Evolutionary conservation across 2,888 invertebrate genomes (phyloP), one percentile per base, ranked within the genome.

Genomic region (Tortrix viridana): DNA sequence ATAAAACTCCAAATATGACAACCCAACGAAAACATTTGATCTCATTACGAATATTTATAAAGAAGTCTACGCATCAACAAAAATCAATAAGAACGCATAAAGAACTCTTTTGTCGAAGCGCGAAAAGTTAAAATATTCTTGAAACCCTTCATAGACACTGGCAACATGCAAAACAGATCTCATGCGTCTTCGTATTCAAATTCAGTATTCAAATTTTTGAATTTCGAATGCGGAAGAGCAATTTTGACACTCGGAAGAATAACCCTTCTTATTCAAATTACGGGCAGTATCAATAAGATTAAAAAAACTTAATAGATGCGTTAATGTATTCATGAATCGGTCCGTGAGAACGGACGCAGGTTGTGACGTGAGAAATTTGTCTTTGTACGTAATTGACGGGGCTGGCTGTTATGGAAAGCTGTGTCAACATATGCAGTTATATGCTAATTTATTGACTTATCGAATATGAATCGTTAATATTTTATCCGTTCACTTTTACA

Each of bases 231-330:
- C 85, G 88, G 90, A 90, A 90, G 90, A 89, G 84, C 84, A 88
- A 89, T 90, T 91, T 89, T 90, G 90, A 91, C 92, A 91, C 92
- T 88, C 78, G 73, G 81, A 86, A 90, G 89, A 92, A 91, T 90
- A 78, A 83, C 86, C 86, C 85, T 85, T 80, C 80, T 79, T 87
- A 89, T 90, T 89, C 82, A 89, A 89, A 89, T 89, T 81, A 77
- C 78, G 83, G 81, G 82, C 85, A 86, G 86, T 83, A 77, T 81
- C 74, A 74, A 74, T 72, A 71, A 73, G 86, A 86, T 86, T 87
- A 88, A 84, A 76, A 76, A 74, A 63, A 71, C 69, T 77, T 79
- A 77, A 79, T 79, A 82, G 75, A 78, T 69, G 70, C 74, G 71
- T 74, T 81, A 86, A 88, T 86, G 76, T 86, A 89, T 89, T 87